Evolutionary conservation across 2,797 vertebrate genomes (phyloP).

Genomic region (Pyrocephalus nanus): DNA sequence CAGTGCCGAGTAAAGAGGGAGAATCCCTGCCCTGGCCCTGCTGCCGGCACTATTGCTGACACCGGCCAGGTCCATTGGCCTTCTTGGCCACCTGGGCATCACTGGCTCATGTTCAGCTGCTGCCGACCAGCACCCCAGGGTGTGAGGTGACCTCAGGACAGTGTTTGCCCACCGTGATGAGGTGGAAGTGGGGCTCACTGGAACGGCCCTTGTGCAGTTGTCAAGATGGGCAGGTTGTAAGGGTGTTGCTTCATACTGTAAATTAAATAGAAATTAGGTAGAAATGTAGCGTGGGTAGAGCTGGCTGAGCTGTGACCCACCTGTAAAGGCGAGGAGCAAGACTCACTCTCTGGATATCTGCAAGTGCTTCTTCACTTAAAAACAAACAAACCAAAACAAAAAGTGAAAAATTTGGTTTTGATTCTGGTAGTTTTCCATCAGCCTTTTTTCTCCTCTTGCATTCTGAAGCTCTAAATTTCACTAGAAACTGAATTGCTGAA

Average conservation of each 20-base stretch:
- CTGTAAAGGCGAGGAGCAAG: no score
- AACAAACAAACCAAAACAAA: background rate
- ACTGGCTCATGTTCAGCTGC: fast-evolving
- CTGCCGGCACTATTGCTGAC: background rate
- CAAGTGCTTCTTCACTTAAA: background rate
- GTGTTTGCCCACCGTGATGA: background rate
- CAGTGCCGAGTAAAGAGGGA: background rate
- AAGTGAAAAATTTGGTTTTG: background rate
- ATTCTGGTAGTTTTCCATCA: fast-evolving
- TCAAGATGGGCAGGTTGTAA: fast-evolving
- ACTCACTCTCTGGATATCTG: fast-evolving
- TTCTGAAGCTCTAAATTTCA: background rate
- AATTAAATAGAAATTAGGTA: background rate
- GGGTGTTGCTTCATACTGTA: fast-evolving
- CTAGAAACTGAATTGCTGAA: background rate
- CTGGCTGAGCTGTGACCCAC: fast-evolving
- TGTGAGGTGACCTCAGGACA: background rate
- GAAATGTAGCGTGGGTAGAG: fast-evolving
- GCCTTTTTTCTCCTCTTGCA: background rate
- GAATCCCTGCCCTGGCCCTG: background rate
- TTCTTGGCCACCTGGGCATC: background rate
- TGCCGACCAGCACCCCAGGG: background rate
- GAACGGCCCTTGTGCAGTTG: fast-evolving
- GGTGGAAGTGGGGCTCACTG: fast-evolving
- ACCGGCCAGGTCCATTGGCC: background rate